These are phyloP conservation scores for Crypturellus undulatus DNA, from an alignment of 2,113 vertebrate genomes.

Conservation along the genomic window DNA sequence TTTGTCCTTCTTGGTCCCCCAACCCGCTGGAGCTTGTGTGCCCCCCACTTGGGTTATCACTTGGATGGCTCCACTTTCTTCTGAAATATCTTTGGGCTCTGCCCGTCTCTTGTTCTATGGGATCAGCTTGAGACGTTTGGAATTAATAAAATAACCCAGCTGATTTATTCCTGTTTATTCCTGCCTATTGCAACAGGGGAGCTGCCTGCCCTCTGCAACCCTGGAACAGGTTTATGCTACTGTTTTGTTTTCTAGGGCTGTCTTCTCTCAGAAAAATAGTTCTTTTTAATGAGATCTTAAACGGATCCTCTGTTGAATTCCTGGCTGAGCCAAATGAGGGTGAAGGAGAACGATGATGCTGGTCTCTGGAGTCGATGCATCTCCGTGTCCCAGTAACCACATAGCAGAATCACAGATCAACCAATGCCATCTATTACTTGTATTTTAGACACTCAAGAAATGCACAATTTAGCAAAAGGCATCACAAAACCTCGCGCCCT, in stretches of 20 bases:
- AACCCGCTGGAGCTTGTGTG: fast-evolving
- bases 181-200: background rate
- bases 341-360: background rate
- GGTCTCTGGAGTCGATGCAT: background rate
- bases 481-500: background rate
- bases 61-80: background rate
- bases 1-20: background rate
- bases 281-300: background rate
- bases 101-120: background rate
- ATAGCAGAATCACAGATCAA: background rate
- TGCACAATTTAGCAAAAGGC: background rate
- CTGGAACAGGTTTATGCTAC: background rate
- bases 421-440: fast-evolving
- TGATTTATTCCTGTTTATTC: background rate
- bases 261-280: background rate
- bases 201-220: background rate
- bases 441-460: fast-evolving
- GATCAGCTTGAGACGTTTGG: background rate
- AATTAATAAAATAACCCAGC: background rate
- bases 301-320: background rate
- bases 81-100: background rate
- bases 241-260: background rate
- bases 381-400: background rate
- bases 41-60: background rate
- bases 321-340: background rate